Conservation (phyloP, 2,113 vertebrate species). For the Etia nguti region DNA sequence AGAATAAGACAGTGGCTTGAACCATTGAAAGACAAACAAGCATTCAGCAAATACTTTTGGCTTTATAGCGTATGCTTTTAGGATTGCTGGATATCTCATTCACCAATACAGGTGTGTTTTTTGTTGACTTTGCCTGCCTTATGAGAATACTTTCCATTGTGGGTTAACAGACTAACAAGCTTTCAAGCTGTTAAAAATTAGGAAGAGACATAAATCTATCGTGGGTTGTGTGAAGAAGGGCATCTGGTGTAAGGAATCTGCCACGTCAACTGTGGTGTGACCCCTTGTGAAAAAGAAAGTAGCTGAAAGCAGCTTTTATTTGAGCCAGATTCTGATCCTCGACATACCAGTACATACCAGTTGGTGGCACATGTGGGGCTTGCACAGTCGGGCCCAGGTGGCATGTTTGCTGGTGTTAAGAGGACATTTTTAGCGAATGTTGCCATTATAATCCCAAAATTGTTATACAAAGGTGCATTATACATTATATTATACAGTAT, state of each 20-base stretch:
- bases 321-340: background rate
- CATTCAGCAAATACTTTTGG: background rate
- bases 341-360: too few species aligned
- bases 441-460: background rate
- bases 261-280: background rate
- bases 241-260: background rate
- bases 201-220: background rate
- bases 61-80: background rate
- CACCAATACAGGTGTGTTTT: too few species aligned
- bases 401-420: background rate
- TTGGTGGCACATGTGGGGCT: background rate
- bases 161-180: background rate
- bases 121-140: too few species aligned
- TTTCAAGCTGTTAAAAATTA: background rate
- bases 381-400: background rate
- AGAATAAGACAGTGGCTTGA: too few species aligned
- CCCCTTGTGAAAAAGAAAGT: background rate
- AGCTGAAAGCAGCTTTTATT: background rate
- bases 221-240: background rate
- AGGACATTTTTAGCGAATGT: background rate
- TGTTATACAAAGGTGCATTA: background rate
- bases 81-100: background rate
- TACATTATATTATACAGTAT: background rate
- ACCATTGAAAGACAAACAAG: too few species aligned
- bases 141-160: background rate